These are phyloP conservation scores for Keiferia lycopersicella DNA, from an alignment of 2,888 invertebrate species.

Conservation along the genomic window DNA sequence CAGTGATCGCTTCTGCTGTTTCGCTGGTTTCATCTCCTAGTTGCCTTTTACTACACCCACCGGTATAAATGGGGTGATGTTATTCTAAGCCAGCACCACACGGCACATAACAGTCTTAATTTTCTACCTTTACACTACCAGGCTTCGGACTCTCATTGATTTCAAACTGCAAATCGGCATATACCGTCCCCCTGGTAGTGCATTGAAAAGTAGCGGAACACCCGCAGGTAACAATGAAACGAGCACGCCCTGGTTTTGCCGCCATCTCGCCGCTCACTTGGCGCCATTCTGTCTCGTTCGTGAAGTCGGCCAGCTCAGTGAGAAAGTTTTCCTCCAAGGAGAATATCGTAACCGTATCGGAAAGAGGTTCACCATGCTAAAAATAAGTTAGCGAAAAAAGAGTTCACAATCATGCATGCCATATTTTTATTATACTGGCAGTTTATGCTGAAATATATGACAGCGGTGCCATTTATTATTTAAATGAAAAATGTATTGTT, in stretches of 20 bases:
- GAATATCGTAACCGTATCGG: slow-evolving; percentile 49
- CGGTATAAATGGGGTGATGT: too few relatives aligned
- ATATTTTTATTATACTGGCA: too few relatives aligned
- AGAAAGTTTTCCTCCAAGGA: slow-evolving; percentile 63
- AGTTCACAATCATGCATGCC: neutral
- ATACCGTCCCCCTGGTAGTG: slow-evolving; percentile 44
- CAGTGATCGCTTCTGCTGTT: too few relatives aligned
- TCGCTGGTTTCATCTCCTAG: too few relatives aligned
- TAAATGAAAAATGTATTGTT: neutral
- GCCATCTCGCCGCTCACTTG: slow-evolving; percentile 42
- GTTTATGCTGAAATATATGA: too few relatives aligned
- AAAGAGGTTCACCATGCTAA: slow-evolving; percentile 52
- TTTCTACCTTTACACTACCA: slow-evolving; percentile 41
- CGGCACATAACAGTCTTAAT: too few relatives aligned
- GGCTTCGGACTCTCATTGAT: slow-evolving; percentile 48
- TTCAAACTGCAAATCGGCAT: slow-evolving; percentile 49
- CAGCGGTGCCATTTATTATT: neutral
- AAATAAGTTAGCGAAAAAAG: slow-evolving; percentile 20
- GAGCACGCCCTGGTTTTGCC: slow-evolving; percentile 50
- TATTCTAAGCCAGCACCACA: too few relatives aligned
- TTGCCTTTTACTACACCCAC: too few relatives aligned
- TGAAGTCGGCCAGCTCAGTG: slow-evolving; percentile 55
- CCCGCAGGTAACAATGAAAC: slow-evolving; percentile 52
- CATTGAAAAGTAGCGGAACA: slow-evolving; percentile 52
- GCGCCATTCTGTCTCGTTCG: slow-evolving; percentile 55